Percentiles rank a stretch among this genome's conserved stretches.
Evolutionary conservation across 2,888 invertebrate species (phyloP).

Genomic region (Oxyteleia sp.): DNA sequence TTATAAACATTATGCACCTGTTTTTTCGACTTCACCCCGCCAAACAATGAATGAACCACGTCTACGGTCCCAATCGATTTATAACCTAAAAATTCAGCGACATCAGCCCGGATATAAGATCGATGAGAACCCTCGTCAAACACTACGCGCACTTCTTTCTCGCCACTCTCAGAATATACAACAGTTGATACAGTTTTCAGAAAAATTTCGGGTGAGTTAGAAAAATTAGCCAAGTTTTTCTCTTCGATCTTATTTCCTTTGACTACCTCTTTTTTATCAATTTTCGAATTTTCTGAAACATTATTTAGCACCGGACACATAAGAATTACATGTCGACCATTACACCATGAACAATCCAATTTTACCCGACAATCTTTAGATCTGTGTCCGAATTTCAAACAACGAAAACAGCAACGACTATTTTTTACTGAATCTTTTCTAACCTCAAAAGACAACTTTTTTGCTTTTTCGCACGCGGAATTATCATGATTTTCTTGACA

Average conservation of each 20-base stretch:
- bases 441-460: constrained; percentile 67
- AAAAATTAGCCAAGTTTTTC: no score
- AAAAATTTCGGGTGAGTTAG: no score
- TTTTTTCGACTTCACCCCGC: constrained; percentile 59
- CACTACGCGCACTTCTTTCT: no score
- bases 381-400: constrained; percentile 75
- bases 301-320: constrained; percentile 70
- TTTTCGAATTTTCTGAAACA: constrained; percentile 1
- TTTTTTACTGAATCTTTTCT: constrained; percentile 64
- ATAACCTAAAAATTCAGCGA: constrained; percentile 73
- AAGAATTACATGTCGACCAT: constrained; percentile 71
- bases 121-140: no score
- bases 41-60: constrained; percentile 75
- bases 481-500: constrained; percentile 74
- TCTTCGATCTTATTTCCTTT: constrained; percentile 35
- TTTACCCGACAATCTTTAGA: constrained; percentile 72
- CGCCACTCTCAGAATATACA: no score
- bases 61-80: constrained; percentile 50
- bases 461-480: constrained; percentile 66
- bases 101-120: constrained; percentile 73
- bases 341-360: constrained; percentile 74
- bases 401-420: constrained; percentile 76
- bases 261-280: constrained; percentile 10
- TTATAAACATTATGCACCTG: constrained; percentile 65
- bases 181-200: no score